These are phyloP conservation scores for Agrochola lota DNA, from an alignment of 2,888 invertebrate genomes.

Conservation along the genomic window DNA sequence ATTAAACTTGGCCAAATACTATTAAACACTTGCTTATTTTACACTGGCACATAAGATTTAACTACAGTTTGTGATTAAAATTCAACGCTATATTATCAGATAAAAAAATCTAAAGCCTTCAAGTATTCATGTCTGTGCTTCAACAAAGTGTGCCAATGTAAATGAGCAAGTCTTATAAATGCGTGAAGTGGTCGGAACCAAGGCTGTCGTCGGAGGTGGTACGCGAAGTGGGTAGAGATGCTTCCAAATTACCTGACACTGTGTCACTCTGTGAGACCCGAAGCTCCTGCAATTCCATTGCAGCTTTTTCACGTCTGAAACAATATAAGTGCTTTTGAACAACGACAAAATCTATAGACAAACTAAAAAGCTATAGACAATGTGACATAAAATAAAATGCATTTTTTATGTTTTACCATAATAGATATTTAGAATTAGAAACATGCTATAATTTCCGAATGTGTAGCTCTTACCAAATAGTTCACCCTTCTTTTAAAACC, in stretches of 20 bases:
- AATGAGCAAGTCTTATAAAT: slow-evolving; percentile 75
- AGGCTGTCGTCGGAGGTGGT: slow-evolving; percentile 86
- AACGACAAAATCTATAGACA: not conserved
- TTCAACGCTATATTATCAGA: slow-evolving; percentile 17
- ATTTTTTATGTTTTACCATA: not conserved
- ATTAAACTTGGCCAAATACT: slow-evolving; percentile 30
- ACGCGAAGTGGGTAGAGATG: slow-evolving; percentile 87
- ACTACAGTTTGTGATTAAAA: slow-evolving; percentile 13
- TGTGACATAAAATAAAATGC: not conserved
- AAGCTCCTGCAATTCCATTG: slow-evolving; percentile 88
- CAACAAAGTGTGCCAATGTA: slow-evolving; percentile 59
- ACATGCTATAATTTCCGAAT: not conserved
- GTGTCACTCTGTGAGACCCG: slow-evolving; percentile 90
- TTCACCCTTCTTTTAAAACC: not conserved
- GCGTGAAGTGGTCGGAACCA: slow-evolving; percentile 85
- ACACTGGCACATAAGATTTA: slow-evolving; percentile 44
- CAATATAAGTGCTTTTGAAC: slow-evolving; percentile 49
- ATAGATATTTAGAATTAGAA: not conserved
- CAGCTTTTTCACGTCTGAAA: slow-evolving; percentile 90
- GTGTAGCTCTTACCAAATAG: not conserved
- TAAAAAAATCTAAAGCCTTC: slow-evolving; percentile 22
- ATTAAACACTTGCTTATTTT: slow-evolving; percentile 34
- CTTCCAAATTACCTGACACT: slow-evolving; percentile 91
- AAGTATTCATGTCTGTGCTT: slow-evolving; percentile 25
- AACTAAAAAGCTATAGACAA: not conserved